A percentile compares a stretch with the other conserved stretches of the same genome.
phyloP scores from a whole-genome alignment of 2,888 invertebrate species.

The Sisyra terminalis region DNA sequence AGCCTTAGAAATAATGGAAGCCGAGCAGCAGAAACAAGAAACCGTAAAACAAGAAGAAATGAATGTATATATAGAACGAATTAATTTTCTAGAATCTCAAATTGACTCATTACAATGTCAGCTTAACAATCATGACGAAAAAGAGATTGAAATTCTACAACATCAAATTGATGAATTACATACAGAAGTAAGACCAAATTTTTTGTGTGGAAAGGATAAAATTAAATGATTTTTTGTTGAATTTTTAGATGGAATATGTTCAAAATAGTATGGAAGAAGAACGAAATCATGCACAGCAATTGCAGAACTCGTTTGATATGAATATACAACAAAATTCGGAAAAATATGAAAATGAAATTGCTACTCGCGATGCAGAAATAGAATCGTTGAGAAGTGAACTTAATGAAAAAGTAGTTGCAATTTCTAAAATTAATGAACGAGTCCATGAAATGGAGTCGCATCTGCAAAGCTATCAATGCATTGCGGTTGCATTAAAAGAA shows the following conservation, averaged over 20 bases:
- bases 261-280: neutral
- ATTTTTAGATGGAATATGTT: no score
- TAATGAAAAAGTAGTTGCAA: neutral
- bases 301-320: neutral
- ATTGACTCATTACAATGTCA: slow-evolving; percentile 15
- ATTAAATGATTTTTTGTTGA: no score
- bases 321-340: neutral
- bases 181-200: neutral
- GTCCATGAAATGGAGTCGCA: no score
- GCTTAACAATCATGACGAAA: slow-evolving; percentile 12
- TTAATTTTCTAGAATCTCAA: neutral
- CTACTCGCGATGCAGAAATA: neutral
- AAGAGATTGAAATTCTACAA: slow-evolving; percentile 13
- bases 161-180: neutral
- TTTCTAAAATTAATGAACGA: neutral
- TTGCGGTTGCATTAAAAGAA: slow-evolving; percentile 3
- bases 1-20: slow-evolving; percentile 61
- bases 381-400: slow-evolving; percentile 1
- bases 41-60: slow-evolving; percentile 13
- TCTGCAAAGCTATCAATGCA: neutral
- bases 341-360: neutral
- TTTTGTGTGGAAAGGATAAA: no score
- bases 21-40: slow-evolving; percentile 25
- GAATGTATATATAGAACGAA: slow-evolving; percentile 13
- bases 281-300: neutral